Percentiles rank a stretch among this genome's conserved stretches.
Evolutionary conservation across 2,888 invertebrate species (phyloP).

Genomic region (Drosophila setosimentum): DNA sequence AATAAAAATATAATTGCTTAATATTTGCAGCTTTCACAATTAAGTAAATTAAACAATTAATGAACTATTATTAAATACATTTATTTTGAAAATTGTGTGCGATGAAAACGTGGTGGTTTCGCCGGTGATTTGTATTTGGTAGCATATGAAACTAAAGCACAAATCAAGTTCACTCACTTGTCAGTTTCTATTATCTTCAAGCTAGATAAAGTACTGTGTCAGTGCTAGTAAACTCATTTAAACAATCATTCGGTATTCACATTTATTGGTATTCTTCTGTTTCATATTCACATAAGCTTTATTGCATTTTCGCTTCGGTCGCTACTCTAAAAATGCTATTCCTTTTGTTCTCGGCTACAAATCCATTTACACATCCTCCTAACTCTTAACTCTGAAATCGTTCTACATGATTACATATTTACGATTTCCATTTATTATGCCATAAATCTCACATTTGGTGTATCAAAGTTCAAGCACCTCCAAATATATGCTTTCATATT

Average conservation of each 20-base stretch:
- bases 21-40: not conserved
- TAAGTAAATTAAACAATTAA: constrained; percentile 1
- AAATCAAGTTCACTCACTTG: not conserved
- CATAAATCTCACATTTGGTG: constrained; percentile 22
- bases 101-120: too few species aligned
- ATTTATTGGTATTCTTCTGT: not conserved
- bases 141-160: not conserved
- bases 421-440: constrained; percentile 20
- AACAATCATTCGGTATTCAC: not conserved
- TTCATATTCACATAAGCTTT: not conserved
- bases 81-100: not conserved
- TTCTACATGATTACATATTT: not conserved
- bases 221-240: not conserved
- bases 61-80: not conserved
- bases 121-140: not conserved
- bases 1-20: not conserved
- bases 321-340: too few species aligned
- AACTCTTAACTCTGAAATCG: not conserved
- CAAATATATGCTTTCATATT: constrained; percentile 4
- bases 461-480: constrained; percentile 4
- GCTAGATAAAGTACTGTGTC: not conserved
- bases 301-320: not conserved
- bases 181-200: too few species aligned
- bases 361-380: not conserved
- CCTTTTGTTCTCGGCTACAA: not conserved